Evolutionary conservation across 2,888 invertebrate species (phyloP).

Genomic region (Orthosia gracilis): DNA sequence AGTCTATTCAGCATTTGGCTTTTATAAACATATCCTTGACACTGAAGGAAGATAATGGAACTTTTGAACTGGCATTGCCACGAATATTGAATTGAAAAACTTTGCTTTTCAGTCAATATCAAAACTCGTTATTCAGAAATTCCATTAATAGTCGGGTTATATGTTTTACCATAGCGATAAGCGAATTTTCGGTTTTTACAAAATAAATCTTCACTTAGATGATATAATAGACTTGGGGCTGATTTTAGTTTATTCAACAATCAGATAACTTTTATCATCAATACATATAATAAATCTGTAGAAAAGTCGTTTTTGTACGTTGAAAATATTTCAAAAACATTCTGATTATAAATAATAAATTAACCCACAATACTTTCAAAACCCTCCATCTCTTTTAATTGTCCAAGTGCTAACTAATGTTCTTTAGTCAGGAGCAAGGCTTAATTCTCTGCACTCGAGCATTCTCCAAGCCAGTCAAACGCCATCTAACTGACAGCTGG

Average conservation of each 20-base stretch:
- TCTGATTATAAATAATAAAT: too few species aligned
- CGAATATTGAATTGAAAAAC: not conserved
- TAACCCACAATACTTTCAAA: not conserved
- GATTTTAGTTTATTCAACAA: too few species aligned
- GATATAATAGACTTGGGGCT: too few species aligned
- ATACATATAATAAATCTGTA: too few species aligned
- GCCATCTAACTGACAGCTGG: constrained; percentile 29
- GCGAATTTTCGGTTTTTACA: too few species aligned
- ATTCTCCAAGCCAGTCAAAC: constrained; percentile 19
- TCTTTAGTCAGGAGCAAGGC: not conserved
- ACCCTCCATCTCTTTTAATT: not conserved
- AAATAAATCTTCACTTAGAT: too few species aligned
- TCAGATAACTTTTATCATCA: too few species aligned
- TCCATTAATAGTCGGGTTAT: too few species aligned
- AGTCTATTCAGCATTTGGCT: not conserved
- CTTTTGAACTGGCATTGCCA: not conserved
- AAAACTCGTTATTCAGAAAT: not conserved
- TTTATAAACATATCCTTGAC: not conserved
- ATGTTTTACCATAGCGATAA: too few species aligned
- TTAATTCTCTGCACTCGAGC: constrained; percentile 1
- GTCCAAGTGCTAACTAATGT: constrained; percentile 14
- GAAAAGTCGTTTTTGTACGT: too few species aligned
- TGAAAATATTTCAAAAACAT: too few species aligned
- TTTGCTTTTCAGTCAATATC: not conserved
- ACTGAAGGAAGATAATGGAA: constrained; percentile 12